Evolutionary conservation across 2,888 invertebrate species (phyloP).

Genomic region (Pocota personata): DNA sequence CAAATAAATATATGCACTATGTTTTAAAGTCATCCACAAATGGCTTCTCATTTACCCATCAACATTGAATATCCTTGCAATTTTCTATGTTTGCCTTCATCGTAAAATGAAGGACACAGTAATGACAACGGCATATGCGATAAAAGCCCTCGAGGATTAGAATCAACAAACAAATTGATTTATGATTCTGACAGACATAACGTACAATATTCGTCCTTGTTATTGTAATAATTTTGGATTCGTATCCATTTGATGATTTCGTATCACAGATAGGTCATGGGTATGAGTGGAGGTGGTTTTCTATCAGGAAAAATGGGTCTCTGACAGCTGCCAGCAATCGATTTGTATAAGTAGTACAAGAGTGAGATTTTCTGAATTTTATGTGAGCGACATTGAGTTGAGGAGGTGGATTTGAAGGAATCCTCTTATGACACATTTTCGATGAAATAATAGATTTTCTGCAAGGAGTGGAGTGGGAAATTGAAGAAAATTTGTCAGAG

Average conservation of each 20-base stretch:
- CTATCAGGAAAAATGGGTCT: background rate
- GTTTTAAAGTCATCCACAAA: background rate
- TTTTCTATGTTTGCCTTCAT: constrained; percentile 12
- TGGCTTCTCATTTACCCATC: background rate
- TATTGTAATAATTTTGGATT: constrained; percentile 34
- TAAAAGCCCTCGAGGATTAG: constrained; percentile 14
- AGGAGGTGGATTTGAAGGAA: background rate
- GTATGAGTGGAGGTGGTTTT: background rate
- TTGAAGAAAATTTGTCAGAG: background rate
- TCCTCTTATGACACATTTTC: constrained; percentile 17
- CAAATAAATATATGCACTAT: too few species aligned
- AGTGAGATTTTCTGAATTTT: background rate
- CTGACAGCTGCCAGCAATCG: constrained; percentile 35
- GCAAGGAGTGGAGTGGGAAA: background rate
- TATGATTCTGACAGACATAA: constrained; percentile 39
- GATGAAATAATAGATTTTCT: constrained; percentile 8
- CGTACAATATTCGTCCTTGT: constrained; percentile 7
- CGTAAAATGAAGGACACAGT: constrained; percentile 1
- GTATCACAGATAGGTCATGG: constrained; percentile 5
- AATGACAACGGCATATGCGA: constrained; percentile 16
- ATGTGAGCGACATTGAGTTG: background rate
- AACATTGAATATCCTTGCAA: constrained; percentile 31
- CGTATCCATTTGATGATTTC: constrained; percentile 32
- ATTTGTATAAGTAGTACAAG: constrained; percentile 1
- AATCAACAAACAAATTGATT: constrained; percentile 50